A percentile compares a stretch with the other conserved stretches of the same genome.
Conservation (phyloP, 2,113 vertebrate species). For the Telmatochromis bifrenatus region DNA sequence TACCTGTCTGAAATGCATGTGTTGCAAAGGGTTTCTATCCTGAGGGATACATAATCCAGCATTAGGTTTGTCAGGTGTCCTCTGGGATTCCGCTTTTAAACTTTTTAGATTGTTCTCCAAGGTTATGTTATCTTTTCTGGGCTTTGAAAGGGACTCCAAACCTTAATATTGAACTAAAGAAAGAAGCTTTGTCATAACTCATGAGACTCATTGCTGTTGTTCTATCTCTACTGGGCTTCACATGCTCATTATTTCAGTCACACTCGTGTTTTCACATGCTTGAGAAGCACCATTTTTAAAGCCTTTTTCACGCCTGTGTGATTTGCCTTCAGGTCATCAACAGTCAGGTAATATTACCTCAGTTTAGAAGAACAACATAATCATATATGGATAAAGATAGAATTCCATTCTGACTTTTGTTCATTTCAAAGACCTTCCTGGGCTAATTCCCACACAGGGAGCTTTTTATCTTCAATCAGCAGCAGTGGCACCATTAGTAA, state of each 20-base stretch:
- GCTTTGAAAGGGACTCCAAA: not conserved
- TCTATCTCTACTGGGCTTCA: not conserved
- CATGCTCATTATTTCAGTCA: conserved; percentile 20
- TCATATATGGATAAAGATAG: not conserved
- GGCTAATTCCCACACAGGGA: not conserved
- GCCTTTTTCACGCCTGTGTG: not conserved
- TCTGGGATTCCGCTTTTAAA: not conserved
- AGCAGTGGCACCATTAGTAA: not conserved
- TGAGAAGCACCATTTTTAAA: not conserved
- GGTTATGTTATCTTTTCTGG: not conserved
- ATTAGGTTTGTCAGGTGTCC: not conserved
- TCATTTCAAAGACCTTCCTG: not conserved
- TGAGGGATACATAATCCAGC: not conserved
- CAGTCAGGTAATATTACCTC: not conserved
- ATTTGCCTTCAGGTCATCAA: not conserved
- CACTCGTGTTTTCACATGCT: not conserved
- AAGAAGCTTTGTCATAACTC: not conserved
- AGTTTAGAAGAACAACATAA: not conserved
- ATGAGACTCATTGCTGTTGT: not conserved
- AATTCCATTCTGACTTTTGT: not conserved
- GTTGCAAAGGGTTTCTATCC: not conserved
- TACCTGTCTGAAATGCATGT: not conserved
- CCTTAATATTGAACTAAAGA: not conserved
- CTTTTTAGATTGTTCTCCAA: not conserved
- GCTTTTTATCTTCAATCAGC: not conserved